These are phyloP conservation scores for Hyphantria cunea DNA, from an alignment of 1,140 invertebrate species.

Conservation along the genomic window DNA sequence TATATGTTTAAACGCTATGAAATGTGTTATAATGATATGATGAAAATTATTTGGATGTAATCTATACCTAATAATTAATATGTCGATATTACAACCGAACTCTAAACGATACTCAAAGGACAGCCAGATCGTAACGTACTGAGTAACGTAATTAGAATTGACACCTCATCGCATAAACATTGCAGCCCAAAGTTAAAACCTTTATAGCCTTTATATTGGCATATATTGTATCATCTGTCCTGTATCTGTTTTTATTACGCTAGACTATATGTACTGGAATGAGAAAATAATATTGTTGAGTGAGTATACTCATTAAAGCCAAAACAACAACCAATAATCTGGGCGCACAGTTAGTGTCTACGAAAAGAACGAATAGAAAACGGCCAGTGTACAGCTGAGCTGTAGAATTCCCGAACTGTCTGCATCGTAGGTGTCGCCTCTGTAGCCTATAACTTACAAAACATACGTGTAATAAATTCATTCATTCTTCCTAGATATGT, in stretches of 20 bases:
- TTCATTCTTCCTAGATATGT: conserved; percentile 61
- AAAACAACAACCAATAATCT: not conserved
- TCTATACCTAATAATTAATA: conserved; percentile 41
- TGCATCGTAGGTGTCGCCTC: not conserved
- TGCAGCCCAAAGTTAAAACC: too few species aligned
- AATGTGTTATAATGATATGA: conserved; percentile 70
- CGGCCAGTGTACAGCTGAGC: too few species aligned
- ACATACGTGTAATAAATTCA: conserved; percentile 53
- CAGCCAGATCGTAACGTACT: conserved; percentile 23
- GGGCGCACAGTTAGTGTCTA: too few species aligned
- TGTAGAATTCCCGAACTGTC: too few species aligned
- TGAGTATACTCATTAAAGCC: not conserved
- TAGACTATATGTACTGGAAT: not conserved
- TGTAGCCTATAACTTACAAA: conserved; percentile 33
- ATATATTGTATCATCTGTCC: too few species aligned
- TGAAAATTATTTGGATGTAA: conserved; percentile 58
- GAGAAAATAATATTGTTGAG: not conserved
- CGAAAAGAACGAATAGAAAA: too few species aligned
- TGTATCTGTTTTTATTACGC: too few species aligned
- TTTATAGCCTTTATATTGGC: too few species aligned
- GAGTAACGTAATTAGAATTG: not conserved
- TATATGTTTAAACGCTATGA: conserved; percentile 57
- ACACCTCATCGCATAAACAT: too few species aligned
- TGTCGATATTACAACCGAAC: conserved; percentile 31
- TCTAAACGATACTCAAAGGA: conserved; percentile 19